Conservation (phyloP, 2,113 vertebrate species). For the Peromyscus californicus region DNA sequence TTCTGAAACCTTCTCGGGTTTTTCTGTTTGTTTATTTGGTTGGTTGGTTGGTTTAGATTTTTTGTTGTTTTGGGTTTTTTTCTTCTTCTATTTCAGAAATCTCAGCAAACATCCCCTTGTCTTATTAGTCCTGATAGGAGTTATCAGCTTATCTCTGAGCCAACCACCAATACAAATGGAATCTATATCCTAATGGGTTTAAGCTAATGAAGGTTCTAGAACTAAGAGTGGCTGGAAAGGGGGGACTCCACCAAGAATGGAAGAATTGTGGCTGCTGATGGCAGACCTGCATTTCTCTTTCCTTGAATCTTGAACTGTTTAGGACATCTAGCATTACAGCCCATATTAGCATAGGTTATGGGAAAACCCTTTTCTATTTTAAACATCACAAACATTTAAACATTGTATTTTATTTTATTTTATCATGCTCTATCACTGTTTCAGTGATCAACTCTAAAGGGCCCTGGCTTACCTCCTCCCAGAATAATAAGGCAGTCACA, state of each 20-base stretch:
- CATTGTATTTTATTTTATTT: neutral
- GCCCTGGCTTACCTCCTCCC: conserved; percentile 67
- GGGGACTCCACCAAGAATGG: neutral
- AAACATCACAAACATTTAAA: neutral
- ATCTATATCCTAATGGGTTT: neutral
- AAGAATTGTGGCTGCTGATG: neutral
- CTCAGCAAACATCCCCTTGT: neutral
- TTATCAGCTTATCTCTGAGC: neutral
- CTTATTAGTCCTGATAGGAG: neutral
- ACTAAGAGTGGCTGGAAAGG: neutral
- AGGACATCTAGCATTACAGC: neutral
- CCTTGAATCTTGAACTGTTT: neutral
- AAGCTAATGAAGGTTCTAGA: neutral
- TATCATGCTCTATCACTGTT: conserved; percentile 2
- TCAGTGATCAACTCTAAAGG: conserved; percentile 57
- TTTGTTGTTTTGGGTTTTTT: neutral
- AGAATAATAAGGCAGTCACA: conserved; percentile 73
- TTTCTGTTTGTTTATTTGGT: neutral
- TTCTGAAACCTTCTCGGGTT: neutral
- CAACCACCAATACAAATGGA: neutral
- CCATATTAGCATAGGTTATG: neutral
- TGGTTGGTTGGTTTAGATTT: neutral
- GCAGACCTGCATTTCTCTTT: neutral
- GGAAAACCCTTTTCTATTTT: conserved; percentile 56
- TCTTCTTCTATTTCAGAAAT: conserved; percentile 29